Evolutionary conservation across 1,140 invertebrate species (phyloP), one percentile per base, ranked within the genome.

Genomic region (Diprion similis): DNA sequence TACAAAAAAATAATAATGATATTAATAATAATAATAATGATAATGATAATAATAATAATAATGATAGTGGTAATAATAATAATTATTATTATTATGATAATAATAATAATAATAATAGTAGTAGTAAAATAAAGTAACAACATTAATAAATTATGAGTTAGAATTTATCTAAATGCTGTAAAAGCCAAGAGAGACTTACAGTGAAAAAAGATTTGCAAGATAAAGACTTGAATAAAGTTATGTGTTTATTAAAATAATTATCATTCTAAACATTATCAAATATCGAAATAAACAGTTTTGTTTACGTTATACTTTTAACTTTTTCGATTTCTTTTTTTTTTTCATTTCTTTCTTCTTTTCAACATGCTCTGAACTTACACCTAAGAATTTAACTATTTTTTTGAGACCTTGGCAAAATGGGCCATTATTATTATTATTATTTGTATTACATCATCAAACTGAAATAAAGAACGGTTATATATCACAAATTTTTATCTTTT

Each of bases 371-470:
- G 19, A 11, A 17, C 11, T 13, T 68, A 68, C 10, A 19, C 11
- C 11, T 68, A 45, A 3, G 17, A 13, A 11, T 68, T 18, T 7
- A 11, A n/a, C 11, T 45, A 13, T 13, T 68, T 68, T n/a, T 45
- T 19, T 45, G 66, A 68, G 66, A 19, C 66, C 66, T 68, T 68
- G 66, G 37, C 66, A 68, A 68, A 68, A 68, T 45, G 66, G 13
- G 19, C 19, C 66, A 45, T 68, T 68, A 68, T 68, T 68, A 68
- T 64, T 64, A 68, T 68, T n/a, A 68, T 68, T 68, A 68, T n/a
- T 68, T 15, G 13, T 64, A 64, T 64, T 64, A 64, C 17, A 37
- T 37, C 24, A 37, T 37, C 24, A 59, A 8, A 59, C 51, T 59
- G 51, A 59, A 59, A 59, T n/a, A 11, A 59, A 59, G 51, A 59